Percentiles rank a stretch among this genome's conserved stretches.
These are phyloP conservation scores for Thelaira solivaga DNA, from an alignment of 2,888 invertebrate genomes.

Conservation along the genomic window DNA sequence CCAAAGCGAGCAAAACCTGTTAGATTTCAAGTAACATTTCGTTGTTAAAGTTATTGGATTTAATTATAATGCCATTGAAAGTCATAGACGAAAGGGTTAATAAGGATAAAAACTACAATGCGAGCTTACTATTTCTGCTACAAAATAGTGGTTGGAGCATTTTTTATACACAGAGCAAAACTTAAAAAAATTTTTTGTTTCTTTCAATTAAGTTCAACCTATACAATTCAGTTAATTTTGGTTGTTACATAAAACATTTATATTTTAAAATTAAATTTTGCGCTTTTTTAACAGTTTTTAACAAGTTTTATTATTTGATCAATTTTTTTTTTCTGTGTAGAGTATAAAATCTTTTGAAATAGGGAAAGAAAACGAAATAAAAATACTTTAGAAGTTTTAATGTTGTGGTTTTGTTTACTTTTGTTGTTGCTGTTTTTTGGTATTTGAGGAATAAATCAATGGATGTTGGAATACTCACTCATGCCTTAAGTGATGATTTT, in stretches of 20 bases:
- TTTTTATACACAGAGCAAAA: too few species aligned
- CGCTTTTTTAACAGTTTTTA: too few species aligned
- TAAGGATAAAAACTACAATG: slow-evolving; percentile 31
- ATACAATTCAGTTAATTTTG: too few species aligned
- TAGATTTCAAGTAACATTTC: slow-evolving; percentile 44
- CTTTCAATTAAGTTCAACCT: too few species aligned
- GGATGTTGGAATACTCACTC: slow-evolving; percentile 1
- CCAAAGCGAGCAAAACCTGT: slow-evolving; percentile 43
- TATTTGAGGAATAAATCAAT: slow-evolving; percentile 57
- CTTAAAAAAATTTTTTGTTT: too few species aligned
- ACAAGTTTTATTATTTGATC: too few species aligned
- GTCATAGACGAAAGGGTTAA: slow-evolving; percentile 48
- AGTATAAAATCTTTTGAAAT: too few species aligned
- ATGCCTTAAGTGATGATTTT: slow-evolving; percentile 2
- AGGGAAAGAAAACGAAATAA: not conserved
- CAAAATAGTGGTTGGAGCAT: too few species aligned
- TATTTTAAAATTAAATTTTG: too few species aligned
- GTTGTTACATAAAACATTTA: too few species aligned
- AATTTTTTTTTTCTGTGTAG: too few species aligned
- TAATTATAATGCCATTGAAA: not conserved
- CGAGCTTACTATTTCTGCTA: too few species aligned
- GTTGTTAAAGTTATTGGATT: slow-evolving; percentile 36
- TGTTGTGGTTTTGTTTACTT: slow-evolving; percentile 47
- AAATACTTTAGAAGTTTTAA: slow-evolving; percentile 30
- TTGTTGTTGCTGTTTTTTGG: slow-evolving; percentile 62